phyloP scores from a whole-genome alignment of 35 echinoderm and acorn worm species.

The Heliocidaris tuberculata region DNA sequence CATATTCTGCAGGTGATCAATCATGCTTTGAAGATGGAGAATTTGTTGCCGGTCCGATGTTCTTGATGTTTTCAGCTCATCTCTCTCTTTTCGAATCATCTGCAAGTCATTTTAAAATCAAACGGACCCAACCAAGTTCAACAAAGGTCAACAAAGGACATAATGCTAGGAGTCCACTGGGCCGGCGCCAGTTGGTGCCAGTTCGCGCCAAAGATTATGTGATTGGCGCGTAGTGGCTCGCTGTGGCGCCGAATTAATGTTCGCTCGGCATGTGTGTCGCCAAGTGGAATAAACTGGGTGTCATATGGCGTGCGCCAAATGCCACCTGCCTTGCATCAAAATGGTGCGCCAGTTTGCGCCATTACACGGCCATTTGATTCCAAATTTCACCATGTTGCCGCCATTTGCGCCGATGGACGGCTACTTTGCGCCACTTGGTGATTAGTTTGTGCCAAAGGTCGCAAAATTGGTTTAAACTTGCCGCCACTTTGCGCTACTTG shows the following conservation, averaged over 20 bases:
- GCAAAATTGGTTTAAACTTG: conserved; percentile 48
- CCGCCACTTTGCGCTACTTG: conserved; percentile 28
- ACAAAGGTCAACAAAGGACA: too few relatives aligned
- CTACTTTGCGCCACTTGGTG: conserved; percentile 52
- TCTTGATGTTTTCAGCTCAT: not conserved
- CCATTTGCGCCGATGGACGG: conserved; percentile 20
- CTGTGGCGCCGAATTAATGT: conserved; percentile 22
- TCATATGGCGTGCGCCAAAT: conserved; percentile 26
- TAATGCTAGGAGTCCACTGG: conserved; percentile 32
- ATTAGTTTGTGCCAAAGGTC: conserved; percentile 51
- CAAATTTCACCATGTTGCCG: conserved; percentile 7
- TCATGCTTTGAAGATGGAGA: not conserved
- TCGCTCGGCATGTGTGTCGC: conserved; percentile 16
- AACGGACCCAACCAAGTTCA: too few relatives aligned
- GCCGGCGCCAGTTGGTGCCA: conserved; percentile 19
- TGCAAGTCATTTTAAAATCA: not conserved
- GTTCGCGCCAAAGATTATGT: conserved; percentile 32
- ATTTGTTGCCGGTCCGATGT: not conserved
- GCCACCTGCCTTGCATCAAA: not conserved
- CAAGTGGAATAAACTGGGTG: conserved; percentile 24
- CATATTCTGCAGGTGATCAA: conserved; percentile 3
- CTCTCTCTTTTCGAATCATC: not conserved
- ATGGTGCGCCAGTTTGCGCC: not conserved
- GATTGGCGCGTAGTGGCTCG: conserved; percentile 29
- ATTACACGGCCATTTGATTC: conserved; percentile 32